Percentiles rank a stretch among this genome's conserved stretches.
Conservation (phyloP, 2,888 invertebrate genomes). For the Parapristionchus giblindavisi region DNA sequence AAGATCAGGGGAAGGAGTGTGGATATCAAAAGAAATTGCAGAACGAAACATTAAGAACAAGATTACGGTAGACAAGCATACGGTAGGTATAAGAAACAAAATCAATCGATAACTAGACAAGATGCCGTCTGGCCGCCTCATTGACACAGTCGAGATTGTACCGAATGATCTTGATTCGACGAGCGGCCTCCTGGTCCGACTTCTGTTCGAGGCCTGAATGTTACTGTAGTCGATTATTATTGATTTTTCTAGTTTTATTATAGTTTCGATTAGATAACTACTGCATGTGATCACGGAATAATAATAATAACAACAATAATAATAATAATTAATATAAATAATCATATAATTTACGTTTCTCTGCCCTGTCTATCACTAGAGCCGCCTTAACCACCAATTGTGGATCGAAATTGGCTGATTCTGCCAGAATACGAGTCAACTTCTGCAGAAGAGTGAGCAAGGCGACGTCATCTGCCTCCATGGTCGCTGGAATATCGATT, state of each 20-base stretch:
- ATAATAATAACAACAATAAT: background rate
- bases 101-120: background rate
- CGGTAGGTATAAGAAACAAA: background rate
- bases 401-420: conserved; percentile 42
- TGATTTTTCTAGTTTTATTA: too few relatives aligned
- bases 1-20: too few relatives aligned
- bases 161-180: conserved; percentile 50
- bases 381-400: conserved; percentile 38
- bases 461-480: conserved; percentile 44
- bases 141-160: conserved; percentile 40
- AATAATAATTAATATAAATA: background rate
- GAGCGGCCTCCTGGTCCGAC: conserved; percentile 43
- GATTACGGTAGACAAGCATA: background rate
- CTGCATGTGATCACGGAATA: background rate
- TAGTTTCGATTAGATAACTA: too few relatives aligned
- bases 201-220: conserved; percentile 40
- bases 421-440: conserved; percentile 47
- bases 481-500: conserved; percentile 4
- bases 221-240: too few relatives aligned
- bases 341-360: conserved; percentile 41
- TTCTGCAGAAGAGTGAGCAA: conserved; percentile 50
- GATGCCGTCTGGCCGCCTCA: conserved; percentile 11
- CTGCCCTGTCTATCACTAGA: conserved; percentile 41
- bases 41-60: too few relatives aligned
- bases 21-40: too few relatives aligned